Base-by-base conservation (phyloP, 2,113 vertebrate species). In the Zosterops hypoxanthus region DNA sequence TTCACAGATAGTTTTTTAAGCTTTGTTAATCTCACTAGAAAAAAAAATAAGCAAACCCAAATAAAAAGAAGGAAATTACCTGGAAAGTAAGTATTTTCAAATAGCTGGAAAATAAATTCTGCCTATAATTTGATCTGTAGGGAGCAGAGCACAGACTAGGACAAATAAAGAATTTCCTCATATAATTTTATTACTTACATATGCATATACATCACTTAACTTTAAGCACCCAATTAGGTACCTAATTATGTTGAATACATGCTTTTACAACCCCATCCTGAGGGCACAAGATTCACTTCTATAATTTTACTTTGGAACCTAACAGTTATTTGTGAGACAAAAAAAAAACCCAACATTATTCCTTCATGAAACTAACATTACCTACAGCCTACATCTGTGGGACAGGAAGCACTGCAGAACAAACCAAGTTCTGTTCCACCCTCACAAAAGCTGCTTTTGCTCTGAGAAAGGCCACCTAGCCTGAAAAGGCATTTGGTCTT, bases 171-270 rank as follows among this genome's bases (percentile, higher is more conserved):
- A 49, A 84, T 36, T 87, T 95, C 63, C 36, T 36, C 91, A 72
- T 76, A 72, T 77, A 93, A 86, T 36, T 90, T 91, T 94, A 95
- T 89, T 85, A 85, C 49, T 85, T 69, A 77, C 66, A 77, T 15
- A 65, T 50, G 81, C 59, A 79, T 34, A 65, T 47, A 73, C 25
- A 72, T 63, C 63, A 85, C 21, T 75, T 78, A 72, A 86, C 24
- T 57, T 89, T 50, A 92, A 82, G 59, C 17, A 95, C 42, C 8
- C 63, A 91, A 25, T 88, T 80, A 95, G 36, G 59, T 79, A 73
- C 42, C 24, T 59, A 85, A 73, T 80, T 80, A 63, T 26, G 23
- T 47, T 73, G 33, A 88, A 77, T 55, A 53, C 2, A 2, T 39
- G 61, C 12, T 85, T 94, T 89, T 82, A 82, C 50, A 91, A 73